Base-by-base conservation (phyloP, 1,140 invertebrate genomes). In the Ectropis grisescens region DNA sequence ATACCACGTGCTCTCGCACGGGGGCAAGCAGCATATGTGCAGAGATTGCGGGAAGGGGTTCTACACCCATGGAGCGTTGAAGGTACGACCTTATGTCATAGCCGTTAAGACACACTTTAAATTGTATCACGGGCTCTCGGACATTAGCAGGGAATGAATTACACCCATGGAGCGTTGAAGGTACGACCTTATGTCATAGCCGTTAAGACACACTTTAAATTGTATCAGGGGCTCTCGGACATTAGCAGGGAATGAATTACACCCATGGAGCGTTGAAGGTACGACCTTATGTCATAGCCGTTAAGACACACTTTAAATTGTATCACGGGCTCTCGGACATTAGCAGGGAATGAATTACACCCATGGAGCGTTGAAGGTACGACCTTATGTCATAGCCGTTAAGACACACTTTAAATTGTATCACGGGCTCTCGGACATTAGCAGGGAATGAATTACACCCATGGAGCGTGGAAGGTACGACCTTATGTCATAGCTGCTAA, bases 281-380 rank as follows among this genome's bases (percentile, higher is more conserved):
- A 42, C 58, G 26, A 49, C 7, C n/a, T n/a, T n/a, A n/a, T n/a
- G n/a, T n/a, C n/a, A n/a, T n/a, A n/a, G n/a, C n/a, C n/a, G n/a
- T n/a, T n/a, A n/a, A n/a, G n/a, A n/a, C n/a, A n/a, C n/a, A n/a
- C n/a, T n/a, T n/a, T n/a, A n/a, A n/a, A n/a, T 85, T 93, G 13
- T 95, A 95, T 68, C 93, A 96, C 54, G 85, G 92, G 81, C 74
- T 91, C 38, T 91, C 91, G 32, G 93, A 95, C 55, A 89, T 86
- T 2, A 89, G 91, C 2, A 87, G 90, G 51, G 82, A 91, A 4
- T 90, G 93, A 56, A 86, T 62, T 93, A 93, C 45, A 91, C 92
- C 0, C 86, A 87, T 1, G 89, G 89, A 51, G 91, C 92, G 2
- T 74, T 94, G 6, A 93, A 92, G 80, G 90, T 91, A 42, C 58